Conservation (phyloP, 2,113 vertebrate genomes). For the Burhinus bistriatus region DNA sequence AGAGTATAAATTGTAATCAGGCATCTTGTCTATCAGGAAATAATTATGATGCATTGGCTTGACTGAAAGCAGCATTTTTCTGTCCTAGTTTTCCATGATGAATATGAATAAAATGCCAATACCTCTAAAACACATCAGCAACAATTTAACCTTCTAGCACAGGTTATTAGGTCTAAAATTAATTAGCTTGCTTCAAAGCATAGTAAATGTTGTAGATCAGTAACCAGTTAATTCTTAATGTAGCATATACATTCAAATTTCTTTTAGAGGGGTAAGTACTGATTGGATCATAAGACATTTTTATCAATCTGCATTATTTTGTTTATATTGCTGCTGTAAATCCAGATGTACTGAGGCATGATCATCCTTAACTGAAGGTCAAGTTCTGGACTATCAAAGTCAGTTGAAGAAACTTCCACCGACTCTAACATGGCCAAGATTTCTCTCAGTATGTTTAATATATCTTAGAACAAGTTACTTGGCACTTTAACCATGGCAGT, state of each 20-base stretch:
- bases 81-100: neutral
- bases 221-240: neutral
- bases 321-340: neutral
- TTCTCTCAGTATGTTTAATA: neutral
- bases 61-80: neutral
- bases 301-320: neutral
- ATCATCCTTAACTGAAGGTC: neutral
- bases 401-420: neutral
- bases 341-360: neutral
- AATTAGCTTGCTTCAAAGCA: neutral
- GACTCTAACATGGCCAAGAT: neutral
- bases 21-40: constrained; percentile 10
- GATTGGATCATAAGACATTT: neutral
- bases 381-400: neutral
- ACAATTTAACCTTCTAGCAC: neutral
- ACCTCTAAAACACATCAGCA: neutral
- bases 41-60: constrained; percentile 2
- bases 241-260: neutral
- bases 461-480: neutral
- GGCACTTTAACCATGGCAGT: neutral
- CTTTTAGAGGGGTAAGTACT: neutral
- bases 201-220: neutral
- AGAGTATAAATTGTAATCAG: neutral
- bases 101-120: neutral
- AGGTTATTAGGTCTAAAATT: neutral